phyloP scores from a whole-genome alignment of 2,888 invertebrate species.

The Eristalis intricaria region DNA sequence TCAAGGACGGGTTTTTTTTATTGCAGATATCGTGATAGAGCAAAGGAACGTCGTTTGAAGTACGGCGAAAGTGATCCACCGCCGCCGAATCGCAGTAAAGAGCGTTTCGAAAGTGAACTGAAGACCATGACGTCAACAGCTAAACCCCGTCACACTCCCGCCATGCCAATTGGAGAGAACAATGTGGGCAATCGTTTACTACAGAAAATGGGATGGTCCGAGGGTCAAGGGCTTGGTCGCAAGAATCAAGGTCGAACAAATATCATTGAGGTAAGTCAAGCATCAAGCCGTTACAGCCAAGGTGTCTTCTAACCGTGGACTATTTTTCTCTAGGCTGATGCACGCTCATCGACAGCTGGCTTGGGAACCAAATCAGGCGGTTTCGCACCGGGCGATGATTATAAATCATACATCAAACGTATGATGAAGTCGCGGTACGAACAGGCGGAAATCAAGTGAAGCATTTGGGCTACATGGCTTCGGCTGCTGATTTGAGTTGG shows the following conservation, averaged over 20 bases:
- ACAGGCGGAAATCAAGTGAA: constrained; percentile 76
- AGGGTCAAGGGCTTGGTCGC: constrained; percentile 97
- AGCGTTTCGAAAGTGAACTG: constrained; percentile 86
- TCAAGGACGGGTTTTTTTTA: not conserved
- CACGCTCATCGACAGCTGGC: constrained; percentile 89
- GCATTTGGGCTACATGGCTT: not conserved
- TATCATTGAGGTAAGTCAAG: constrained; percentile 90
- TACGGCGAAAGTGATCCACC: constrained; percentile 93
- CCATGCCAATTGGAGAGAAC: constrained; percentile 86
- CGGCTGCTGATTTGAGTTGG: not conserved
- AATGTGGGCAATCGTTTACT: constrained; percentile 97
- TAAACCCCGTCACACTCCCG: constrained; percentile 78
- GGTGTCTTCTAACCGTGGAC: not conserved
- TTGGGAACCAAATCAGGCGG: constrained; percentile 87
- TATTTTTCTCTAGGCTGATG: constrained; percentile 75
- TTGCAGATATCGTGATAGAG: constrained; percentile 92
- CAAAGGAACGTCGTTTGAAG: constrained; percentile 96
- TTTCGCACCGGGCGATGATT: constrained; percentile 79
- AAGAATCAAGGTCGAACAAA: constrained; percentile 95
- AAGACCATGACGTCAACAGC: constrained; percentile 80
- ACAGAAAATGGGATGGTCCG: constrained; percentile 99
- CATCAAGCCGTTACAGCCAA: not conserved
- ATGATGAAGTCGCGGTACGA: constrained; percentile 82
- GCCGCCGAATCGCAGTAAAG: constrained; percentile 86
- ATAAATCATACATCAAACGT: constrained; percentile 81